Percentiles rank a stretch among this genome's conserved stretches.
phyloP scores from a whole-genome alignment of 2,797 vertebrate species.

The Arctocebus calabarensis region DNA sequence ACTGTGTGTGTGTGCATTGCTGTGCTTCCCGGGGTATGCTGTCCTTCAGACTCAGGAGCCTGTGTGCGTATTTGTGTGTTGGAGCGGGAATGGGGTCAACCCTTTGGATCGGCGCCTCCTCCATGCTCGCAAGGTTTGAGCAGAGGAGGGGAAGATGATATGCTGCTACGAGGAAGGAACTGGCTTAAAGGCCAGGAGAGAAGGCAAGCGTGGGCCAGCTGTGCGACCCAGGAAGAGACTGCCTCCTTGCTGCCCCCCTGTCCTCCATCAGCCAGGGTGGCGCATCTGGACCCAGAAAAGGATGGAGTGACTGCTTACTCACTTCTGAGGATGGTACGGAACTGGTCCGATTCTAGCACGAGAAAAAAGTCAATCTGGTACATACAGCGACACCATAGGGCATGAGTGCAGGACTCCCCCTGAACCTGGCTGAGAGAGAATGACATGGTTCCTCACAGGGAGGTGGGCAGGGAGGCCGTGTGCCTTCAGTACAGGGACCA shows the following conservation, averaged over 20 bases:
- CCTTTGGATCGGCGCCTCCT: not conserved
- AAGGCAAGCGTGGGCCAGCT: not conserved
- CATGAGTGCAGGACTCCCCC: not conserved
- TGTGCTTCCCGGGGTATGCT: not conserved
- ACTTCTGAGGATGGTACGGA: not conserved
- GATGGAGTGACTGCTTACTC: not conserved
- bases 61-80: accelerated
- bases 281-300: not conserved
- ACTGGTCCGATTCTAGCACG: not conserved
- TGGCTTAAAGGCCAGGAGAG: not conserved
- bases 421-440: not conserved
- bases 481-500: accelerated
- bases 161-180: not conserved
- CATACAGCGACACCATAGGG: too few species aligned
- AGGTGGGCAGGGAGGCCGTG: not conserved
- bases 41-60: not conserved
- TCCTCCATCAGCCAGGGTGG: not conserved
- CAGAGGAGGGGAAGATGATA: not conserved
- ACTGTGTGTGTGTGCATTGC: not conserved
- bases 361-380: not conserved
- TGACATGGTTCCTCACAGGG: not conserved
- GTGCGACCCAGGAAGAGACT: not conserved
- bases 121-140: not conserved
- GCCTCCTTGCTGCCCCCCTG: not conserved
- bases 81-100: not conserved